These are phyloP conservation scores for Corvus hawaiiensis DNA, from an alignment of 2,113 vertebrate species.

Conservation along the genomic window DNA sequence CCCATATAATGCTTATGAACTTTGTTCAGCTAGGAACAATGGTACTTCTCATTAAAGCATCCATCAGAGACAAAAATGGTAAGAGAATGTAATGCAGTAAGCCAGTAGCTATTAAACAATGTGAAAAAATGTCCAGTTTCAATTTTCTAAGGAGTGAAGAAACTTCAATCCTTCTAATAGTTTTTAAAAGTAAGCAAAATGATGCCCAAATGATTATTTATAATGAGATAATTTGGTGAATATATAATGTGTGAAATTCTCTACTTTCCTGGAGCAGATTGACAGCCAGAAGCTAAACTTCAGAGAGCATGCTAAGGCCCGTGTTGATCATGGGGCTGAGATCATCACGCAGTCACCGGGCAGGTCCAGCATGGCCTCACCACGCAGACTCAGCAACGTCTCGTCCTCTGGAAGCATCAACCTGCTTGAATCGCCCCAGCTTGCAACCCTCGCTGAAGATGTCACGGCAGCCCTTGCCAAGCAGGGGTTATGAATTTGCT, in stretches of 20 bases:
- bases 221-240: not conserved
- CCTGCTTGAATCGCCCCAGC: slow-evolving; percentile 91
- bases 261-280: slow-evolving; percentile 77
- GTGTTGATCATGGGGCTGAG: slow-evolving; percentile 93
- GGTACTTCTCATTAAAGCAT: not conserved
- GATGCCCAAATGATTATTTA: not conserved
- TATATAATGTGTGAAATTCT: not conserved
- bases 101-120: not conserved
- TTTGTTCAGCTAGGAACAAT: not conserved
- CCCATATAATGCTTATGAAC: not conserved
- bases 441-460: slow-evolving; percentile 93
- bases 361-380: slow-evolving; percentile 85
- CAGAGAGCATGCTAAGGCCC: slow-evolving; percentile 88
- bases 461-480: slow-evolving; percentile 96
- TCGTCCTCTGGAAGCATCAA: slow-evolving; percentile 97
- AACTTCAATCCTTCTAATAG: not conserved
- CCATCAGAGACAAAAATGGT: not conserved
- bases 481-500: slow-evolving; percentile 94
- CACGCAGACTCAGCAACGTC: slow-evolving; percentile 90
- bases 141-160: not conserved
- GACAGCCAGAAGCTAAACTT: slow-evolving; percentile 93
- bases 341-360: slow-evolving; percentile 88
- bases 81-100: not conserved
- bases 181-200: not conserved
- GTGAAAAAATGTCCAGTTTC: not conserved